Conservation (phyloP, 2,888 invertebrate species). For the Empis livida region DNA sequence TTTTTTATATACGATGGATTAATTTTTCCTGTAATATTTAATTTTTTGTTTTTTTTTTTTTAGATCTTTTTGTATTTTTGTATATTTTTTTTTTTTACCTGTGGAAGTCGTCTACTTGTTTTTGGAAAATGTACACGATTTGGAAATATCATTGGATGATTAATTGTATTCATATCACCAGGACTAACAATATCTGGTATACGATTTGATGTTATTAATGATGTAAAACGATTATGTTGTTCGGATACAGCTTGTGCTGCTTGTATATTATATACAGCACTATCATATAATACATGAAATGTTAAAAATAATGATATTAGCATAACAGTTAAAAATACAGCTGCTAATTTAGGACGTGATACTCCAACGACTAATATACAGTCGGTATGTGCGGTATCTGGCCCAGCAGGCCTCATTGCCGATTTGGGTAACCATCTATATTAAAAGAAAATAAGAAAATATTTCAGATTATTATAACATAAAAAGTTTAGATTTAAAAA, state of each 20-base stretch:
- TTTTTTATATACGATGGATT: neutral
- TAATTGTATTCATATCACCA: slow-evolving; percentile 26
- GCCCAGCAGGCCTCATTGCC: slow-evolving; percentile 70
- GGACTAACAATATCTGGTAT: slow-evolving; percentile 26
- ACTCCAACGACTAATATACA: slow-evolving; percentile 74
- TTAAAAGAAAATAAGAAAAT: neutral
- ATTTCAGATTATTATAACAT: neutral
- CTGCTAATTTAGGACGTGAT: slow-evolving; percentile 72
- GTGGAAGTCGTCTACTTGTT: slow-evolving; percentile 50
- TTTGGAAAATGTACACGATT: slow-evolving; percentile 47
- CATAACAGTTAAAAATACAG: slow-evolving; percentile 61
- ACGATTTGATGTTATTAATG: slow-evolving; percentile 18
- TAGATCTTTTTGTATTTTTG: neutral
- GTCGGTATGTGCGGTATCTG: slow-evolving; percentile 60
- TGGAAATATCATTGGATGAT: slow-evolving; percentile 36
- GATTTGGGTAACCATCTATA: slow-evolving; percentile 68
- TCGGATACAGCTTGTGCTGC: slow-evolving; percentile 48
- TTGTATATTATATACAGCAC: slow-evolving; percentile 69
- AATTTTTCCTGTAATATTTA: no score
- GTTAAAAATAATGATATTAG: slow-evolving; percentile 71
- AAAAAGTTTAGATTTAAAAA: no score
- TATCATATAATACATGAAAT: slow-evolving; percentile 74
- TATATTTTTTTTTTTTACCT: slow-evolving; percentile 25
- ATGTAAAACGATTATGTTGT: slow-evolving; percentile 34
- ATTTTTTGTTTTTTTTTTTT: no score